phyloP scores from a whole-genome alignment of 1,140 invertebrate genomes.

The Melipona quadrifasciata region DNA sequence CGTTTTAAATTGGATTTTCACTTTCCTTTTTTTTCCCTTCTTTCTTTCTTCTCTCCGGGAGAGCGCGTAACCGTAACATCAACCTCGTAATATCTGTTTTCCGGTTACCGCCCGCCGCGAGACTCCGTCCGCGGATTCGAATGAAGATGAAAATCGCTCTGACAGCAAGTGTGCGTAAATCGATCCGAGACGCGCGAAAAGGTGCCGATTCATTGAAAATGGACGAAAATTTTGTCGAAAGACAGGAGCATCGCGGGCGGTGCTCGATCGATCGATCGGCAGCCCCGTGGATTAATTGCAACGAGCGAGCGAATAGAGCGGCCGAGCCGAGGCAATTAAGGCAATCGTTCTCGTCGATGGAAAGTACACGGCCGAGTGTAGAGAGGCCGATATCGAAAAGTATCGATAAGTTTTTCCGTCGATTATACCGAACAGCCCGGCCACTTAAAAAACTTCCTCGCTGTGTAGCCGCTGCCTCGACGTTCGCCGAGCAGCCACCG shows the following conservation, averaged over 20 bases:
- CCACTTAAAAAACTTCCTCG: slow-evolving; percentile 32
- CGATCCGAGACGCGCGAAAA: not conserved
- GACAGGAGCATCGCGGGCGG: not conserved
- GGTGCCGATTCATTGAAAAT: not conserved
- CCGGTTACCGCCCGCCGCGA: not conserved
- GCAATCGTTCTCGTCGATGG: slow-evolving; percentile 29
- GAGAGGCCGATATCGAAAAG: slow-evolving; percentile 30
- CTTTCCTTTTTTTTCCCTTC: not conserved
- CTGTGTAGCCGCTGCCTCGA: not conserved
- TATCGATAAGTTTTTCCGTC: slow-evolving; percentile 51
- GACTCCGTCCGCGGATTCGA: not conserved
- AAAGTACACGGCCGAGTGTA: not conserved
- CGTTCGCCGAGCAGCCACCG: not conserved
- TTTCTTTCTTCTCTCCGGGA: not conserved
- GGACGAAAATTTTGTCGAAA: not conserved
- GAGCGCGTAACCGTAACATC: not conserved
- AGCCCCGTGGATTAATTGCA: slow-evolving; percentile 22
- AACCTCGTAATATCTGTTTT: not conserved
- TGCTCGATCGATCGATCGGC: slow-evolving; percentile 15
- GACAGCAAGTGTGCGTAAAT: not conserved
- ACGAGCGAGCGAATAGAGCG: not conserved
- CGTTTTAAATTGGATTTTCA: slow-evolving; percentile 7
- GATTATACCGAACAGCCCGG: slow-evolving; percentile 33
- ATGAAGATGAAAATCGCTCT: too few relatives aligned
- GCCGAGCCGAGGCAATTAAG: slow-evolving; percentile 32